Conservation (phyloP, 2,797 vertebrate species). For the Falco novaeseelandiae region DNA sequence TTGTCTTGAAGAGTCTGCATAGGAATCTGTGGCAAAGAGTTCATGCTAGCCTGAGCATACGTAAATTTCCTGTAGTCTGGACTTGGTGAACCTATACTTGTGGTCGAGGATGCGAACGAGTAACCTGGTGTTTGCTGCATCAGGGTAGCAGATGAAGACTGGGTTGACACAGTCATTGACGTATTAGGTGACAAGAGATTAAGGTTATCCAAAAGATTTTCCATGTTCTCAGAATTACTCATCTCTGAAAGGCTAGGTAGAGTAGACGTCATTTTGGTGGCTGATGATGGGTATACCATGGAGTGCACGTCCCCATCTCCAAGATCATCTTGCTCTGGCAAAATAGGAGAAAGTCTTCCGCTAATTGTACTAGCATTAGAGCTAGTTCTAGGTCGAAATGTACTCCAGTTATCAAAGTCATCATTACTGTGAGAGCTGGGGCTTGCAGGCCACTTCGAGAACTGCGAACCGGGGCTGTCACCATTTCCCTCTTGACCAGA, state of each 20-base stretch:
- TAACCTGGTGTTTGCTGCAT: conserved; percentile 92
- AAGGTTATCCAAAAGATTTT: conserved; percentile 97
- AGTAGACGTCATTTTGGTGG: conserved; percentile 93
- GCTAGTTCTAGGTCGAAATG: conserved; percentile 93
- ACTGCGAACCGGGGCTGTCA: conserved; percentile 93
- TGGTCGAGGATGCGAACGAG: conserved; percentile 87
- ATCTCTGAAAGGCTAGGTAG: conserved; percentile 97
- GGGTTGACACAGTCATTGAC: conserved; percentile 86
- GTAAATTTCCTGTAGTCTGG: conserved; percentile 94
- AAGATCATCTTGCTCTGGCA: conserved; percentile 94
- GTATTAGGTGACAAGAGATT: conserved; percentile 95
- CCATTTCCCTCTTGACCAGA: conserved; percentile 89
- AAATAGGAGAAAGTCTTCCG: conserved; percentile 93
- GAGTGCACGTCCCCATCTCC: conserved; percentile 91
- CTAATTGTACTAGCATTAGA: conserved; percentile 97
- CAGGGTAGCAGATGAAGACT: conserved; percentile 90
- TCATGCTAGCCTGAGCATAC: conserved; percentile 89
- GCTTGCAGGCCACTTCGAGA: conserved; percentile 96
- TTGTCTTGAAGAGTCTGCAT: conserved; percentile 90
- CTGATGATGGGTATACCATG: conserved; percentile 89
- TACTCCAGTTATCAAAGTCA: conserved; percentile 95
- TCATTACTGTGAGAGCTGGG: conserved; percentile 98
- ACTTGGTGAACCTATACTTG: conserved; percentile 85
- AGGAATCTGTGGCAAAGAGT: conserved; percentile 85
- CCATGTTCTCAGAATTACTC: conserved; percentile 96